Base-by-base conservation (phyloP, 2,113 vertebrate genomes). In the Haplochromis burtoni region DNA sequence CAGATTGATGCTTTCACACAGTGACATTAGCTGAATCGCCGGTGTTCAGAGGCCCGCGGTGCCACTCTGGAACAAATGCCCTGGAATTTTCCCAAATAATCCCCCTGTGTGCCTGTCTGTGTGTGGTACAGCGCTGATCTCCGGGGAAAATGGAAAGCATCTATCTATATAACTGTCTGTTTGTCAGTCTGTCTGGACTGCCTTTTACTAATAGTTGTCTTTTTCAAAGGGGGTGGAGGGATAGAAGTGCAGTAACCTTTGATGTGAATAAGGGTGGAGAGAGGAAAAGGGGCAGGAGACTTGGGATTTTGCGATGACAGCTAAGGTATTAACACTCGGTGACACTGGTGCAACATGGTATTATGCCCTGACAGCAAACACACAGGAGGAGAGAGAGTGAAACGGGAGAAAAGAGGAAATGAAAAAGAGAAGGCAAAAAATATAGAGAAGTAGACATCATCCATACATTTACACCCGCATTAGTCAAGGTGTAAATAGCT, bases 11-110 rank as follows among this genome's bases (percentile, higher is more conserved):
- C 95, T 95, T 96, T 95, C 93, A 92, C 94, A 93, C 95, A 91
- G 94, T 91, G 94, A 96, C 95, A 95, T 96, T 96, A 96, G 92
- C 92, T 93, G 94, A 96, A 95, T 96, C 88, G 90, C 91, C 71
- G 86, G 92, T 90, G 92, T 89, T 92, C 90, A 88, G 89, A 88
- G 89, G 91, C 93, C 93, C 81, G 54, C 54, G 57, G 90, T 94
- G 93, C 94, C 95, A 95, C 95, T 96, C 91, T 81, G 86, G 90
- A 92, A 93, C 94, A 95, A 95, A 95, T 96, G 95, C 95, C 93
- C 92, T 91, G 89, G 93, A 96, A 96, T 96, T 95, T 95, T 94
- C 92, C 87, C 93, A 96, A 97, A 97, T 96, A 96, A 95, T 96
- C 95, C 95, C 93, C 92, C 94, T 92, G 91, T 94, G 92, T 86